Evolutionary conservation across 30 jellyfish, hydroid and myxozoan genomes (phyloP).

Genomic region (Hydractinia symbiolongicarpus): DNA sequence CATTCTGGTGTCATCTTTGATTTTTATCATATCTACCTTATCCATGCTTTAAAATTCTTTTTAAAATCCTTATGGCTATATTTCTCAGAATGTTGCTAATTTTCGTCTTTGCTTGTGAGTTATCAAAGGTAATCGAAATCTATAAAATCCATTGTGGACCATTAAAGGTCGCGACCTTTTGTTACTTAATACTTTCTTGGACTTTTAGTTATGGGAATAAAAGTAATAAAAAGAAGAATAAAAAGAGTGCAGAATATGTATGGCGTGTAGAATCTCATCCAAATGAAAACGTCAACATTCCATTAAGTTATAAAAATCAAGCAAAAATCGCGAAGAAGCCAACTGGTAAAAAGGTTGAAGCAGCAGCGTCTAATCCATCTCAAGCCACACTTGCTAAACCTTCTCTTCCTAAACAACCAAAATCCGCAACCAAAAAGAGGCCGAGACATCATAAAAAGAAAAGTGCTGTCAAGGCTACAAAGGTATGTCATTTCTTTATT

Average conservation of each 20-base stretch:
- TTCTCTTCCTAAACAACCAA: constrained; percentile 16
- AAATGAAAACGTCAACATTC: constrained; percentile 23
- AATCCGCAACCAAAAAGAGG: constrained; percentile 10
- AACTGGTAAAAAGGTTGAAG: constrained; percentile 18
- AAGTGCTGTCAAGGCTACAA: constrained; percentile 51
- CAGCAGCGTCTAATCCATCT: constrained; percentile 13
- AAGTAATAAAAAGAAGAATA: constrained; percentile 5
- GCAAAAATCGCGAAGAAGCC: background rate
- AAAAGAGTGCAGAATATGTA: constrained; percentile 24
- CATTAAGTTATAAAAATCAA: constrained; percentile 14
- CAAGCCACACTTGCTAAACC: constrained; percentile 26
- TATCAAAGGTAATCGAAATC: no score
- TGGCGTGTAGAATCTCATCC: constrained; percentile 44
- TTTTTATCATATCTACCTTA: no score
- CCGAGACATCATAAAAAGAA: constrained; percentile 44
- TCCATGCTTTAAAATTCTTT: background rate
- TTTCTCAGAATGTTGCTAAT: no score
- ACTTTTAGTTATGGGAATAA: constrained; percentile 17
- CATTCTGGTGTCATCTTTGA: no score
- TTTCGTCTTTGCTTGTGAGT: no score
- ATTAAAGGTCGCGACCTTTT: background rate
- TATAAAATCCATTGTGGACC: background rate
- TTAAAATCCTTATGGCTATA: background rate
- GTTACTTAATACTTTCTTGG: background rate
- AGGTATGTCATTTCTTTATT: constrained; percentile 20